These are phyloP conservation scores for Drosophila willistoni DNA, from an alignment of 1,140 invertebrate genomes.

Conservation along the genomic window DNA sequence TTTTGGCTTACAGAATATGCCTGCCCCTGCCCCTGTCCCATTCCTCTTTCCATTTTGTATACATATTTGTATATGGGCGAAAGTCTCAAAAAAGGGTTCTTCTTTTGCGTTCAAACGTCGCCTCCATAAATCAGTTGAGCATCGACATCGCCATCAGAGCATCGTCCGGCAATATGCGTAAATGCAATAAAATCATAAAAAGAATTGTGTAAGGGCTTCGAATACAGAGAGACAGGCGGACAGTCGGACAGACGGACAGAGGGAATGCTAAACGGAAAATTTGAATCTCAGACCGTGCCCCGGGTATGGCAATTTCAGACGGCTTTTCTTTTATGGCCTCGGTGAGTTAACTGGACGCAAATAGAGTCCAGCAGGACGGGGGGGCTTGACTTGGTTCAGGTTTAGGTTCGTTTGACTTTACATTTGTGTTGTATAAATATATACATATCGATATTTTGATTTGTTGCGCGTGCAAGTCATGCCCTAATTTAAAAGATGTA, in stretches of 20 bases:
- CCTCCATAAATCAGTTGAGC: conserved; percentile 74
- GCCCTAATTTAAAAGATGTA: conserved; percentile 49
- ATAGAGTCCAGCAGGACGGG: conserved; percentile 61
- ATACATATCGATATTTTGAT: conserved; percentile 73
- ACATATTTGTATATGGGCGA: conserved; percentile 23
- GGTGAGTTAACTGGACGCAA: conserved; percentile 77
- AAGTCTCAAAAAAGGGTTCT: conserved; percentile 42
- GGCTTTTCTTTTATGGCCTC: conserved; percentile 70
- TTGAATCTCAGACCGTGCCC: conserved; percentile 60
- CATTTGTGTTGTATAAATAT: conserved; percentile 67
- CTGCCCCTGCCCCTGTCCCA: no score
- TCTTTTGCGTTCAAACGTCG: conserved; percentile 26
- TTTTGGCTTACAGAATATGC: conserved; percentile 56
- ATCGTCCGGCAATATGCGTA: conserved; percentile 68
- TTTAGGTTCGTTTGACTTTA: conserved; percentile 28
- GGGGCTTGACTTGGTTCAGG: conserved; percentile 3
- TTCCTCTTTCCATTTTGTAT: conserved; percentile 12
- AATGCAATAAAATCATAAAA: conserved; percentile 81
- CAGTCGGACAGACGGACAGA: conserved; percentile 10
- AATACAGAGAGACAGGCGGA: background rate
- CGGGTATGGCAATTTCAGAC: conserved; percentile 37
- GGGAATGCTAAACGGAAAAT: conserved; percentile 71
- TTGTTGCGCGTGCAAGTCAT: conserved; percentile 70
- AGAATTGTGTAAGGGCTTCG: conserved; percentile 62
- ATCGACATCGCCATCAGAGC: conserved; percentile 46